Evolutionary conservation across 2,888 invertebrate genomes (phyloP).

Genomic region (Thera obeliscata): DNA sequence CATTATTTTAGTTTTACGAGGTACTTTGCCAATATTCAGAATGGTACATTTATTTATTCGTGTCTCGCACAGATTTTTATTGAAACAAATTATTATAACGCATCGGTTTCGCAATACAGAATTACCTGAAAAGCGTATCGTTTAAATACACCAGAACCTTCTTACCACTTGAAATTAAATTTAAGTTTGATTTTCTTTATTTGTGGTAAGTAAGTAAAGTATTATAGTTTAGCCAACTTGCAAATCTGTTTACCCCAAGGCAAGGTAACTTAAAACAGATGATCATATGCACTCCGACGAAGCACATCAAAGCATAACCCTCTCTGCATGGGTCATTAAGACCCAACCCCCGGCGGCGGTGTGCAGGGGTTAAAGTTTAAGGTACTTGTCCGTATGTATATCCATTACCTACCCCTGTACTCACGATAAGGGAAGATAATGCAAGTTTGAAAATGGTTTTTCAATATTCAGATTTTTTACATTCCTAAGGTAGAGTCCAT

Average conservation of each 20-base stretch:
- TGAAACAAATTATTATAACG: too few relatives aligned
- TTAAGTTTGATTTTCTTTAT: too few relatives aligned
- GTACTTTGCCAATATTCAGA: slow-evolving; percentile 8
- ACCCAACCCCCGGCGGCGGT: slow-evolving; percentile 17
- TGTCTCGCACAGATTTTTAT: too few relatives aligned
- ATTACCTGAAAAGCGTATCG: too few relatives aligned
- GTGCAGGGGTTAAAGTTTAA: slow-evolving; percentile 22
- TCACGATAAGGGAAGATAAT: slow-evolving; percentile 6
- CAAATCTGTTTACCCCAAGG: slow-evolving; percentile 15
- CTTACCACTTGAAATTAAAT: too few relatives aligned
- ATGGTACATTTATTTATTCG: neutral
- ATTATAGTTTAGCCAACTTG: too few relatives aligned
- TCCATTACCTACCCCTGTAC: slow-evolving; percentile 5
- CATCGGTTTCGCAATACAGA: too few relatives aligned
- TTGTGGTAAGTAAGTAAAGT: too few relatives aligned
- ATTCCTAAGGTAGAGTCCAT: too few relatives aligned
- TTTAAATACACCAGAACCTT: too few relatives aligned
- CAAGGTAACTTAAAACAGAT: slow-evolving; percentile 31
- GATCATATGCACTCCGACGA: slow-evolving; percentile 27
- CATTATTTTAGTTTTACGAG: slow-evolving; percentile 7
- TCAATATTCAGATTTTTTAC: slow-evolving; percentile 5
- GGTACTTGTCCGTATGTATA: slow-evolving; percentile 20
- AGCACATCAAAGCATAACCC: slow-evolving; percentile 32
- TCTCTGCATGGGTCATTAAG: slow-evolving; percentile 29
- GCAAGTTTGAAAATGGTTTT: slow-evolving; percentile 14